Conservation (phyloP, 2,888 invertebrate genomes). For the Merodon equestris region DNA sequence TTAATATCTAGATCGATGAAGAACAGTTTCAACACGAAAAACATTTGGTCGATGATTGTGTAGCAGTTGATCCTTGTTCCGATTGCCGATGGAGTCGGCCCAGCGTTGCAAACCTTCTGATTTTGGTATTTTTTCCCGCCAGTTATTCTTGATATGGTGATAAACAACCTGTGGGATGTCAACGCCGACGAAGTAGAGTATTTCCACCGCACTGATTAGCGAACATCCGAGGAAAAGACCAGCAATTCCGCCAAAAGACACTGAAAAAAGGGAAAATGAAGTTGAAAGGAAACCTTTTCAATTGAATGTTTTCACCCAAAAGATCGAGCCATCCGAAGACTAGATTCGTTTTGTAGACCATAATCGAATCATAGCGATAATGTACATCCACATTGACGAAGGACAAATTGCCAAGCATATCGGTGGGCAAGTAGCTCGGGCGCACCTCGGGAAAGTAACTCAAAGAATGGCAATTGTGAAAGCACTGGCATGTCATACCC, state of each 20-base stretch:
- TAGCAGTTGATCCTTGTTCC: conserved; percentile 9
- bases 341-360: conserved; percentile 79
- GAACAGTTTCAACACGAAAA: conserved; percentile 41
- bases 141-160: conserved; percentile 59
- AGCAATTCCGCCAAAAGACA: conserved; percentile 80
- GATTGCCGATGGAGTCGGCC: conserved; percentile 1
- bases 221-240: conserved; percentile 80
- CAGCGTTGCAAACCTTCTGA: conserved; percentile 28
- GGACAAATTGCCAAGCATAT: conserved; percentile 73
- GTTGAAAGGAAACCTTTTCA: not conserved
- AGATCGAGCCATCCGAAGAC: conserved; percentile 79
- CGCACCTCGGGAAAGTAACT: conserved; percentile 75
- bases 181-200: conserved; percentile 77
- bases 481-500: conserved; percentile 77
- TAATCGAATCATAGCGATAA: conserved; percentile 78
- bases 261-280: conserved; percentile 70
- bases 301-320: conserved; percentile 75
- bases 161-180: conserved; percentile 73
- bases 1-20: conserved; percentile 18
- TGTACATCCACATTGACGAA: conserved; percentile 78
- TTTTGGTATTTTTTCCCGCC: conserved; percentile 29
- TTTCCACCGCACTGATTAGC: conserved; percentile 79
- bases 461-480: conserved; percentile 77
- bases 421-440: conserved; percentile 73
- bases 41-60: conserved; percentile 24